Conservation (phyloP, 37 sponge, comb jelly and placozoan species). For the Cliona cf. orientalis region DNA sequence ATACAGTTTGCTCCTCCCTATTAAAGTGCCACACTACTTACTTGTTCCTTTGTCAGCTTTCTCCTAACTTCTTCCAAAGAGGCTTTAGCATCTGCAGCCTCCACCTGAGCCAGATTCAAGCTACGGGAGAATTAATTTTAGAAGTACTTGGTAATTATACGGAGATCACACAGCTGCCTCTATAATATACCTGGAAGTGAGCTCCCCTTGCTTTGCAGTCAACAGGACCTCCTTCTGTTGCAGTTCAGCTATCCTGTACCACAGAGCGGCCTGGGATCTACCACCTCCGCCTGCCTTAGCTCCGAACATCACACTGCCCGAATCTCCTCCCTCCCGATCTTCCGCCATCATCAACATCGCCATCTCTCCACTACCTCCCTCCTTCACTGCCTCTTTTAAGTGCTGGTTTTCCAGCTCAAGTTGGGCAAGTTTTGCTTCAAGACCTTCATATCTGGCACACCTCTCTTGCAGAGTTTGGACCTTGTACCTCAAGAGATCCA, state of each 20-base stretch:
- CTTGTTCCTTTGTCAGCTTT: too few species aligned
- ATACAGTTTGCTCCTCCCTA: too few species aligned
- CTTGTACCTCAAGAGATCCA: conserved; percentile 31
- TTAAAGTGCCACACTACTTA: too few species aligned
- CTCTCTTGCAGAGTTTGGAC: conserved; percentile 44
- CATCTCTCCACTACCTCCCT: not conserved
- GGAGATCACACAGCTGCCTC: not conserved
- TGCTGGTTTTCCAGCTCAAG: conserved; percentile 28
- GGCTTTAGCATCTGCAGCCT: too few species aligned
- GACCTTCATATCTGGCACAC: conserved; percentile 14
- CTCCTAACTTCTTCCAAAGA: too few species aligned
- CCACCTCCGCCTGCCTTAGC: not conserved
- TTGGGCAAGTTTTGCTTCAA: conserved; percentile 14
- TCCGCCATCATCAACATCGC: not conserved
- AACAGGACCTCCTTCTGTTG: conserved; percentile 54
- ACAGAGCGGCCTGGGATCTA: conserved; percentile 5
- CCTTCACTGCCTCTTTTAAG: not conserved
- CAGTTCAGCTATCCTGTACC: conserved; percentile 39
- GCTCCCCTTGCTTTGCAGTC: conserved; percentile 27
- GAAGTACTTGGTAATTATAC: not conserved
- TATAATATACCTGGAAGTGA: conserved; percentile 12
- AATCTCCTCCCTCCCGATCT: not conserved
- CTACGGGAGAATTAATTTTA: too few species aligned
- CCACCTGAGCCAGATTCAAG: too few species aligned
- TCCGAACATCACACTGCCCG: too few species aligned